Conservation (phyloP, 2,797 vertebrate genomes). For the Cyclopterus lumpus region DNA sequence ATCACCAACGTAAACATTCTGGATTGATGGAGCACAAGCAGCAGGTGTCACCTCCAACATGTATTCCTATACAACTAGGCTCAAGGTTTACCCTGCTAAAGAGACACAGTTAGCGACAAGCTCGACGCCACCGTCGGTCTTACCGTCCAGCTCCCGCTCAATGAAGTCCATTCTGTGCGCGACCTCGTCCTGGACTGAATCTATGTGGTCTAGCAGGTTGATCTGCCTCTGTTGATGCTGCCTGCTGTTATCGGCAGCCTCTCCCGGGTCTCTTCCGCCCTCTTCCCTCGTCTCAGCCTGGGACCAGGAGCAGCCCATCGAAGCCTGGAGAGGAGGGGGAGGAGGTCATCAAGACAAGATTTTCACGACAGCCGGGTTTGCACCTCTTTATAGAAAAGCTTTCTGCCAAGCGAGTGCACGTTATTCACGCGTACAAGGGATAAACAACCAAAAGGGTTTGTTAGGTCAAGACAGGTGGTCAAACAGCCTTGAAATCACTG, state of each 20-base stretch:
- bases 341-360: neutral
- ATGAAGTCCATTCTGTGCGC: conserved; percentile 97
- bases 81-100: neutral
- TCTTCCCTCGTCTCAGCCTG: conserved; percentile 68
- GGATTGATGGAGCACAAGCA: neutral
- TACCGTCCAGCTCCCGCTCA: conserved; percentile 95
- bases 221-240: conserved; percentile 92
- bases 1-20: neutral
- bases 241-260: conserved; percentile 57
- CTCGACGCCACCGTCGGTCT: conserved; percentile 7
- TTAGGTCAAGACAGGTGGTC: neutral
- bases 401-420: neutral
- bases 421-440: neutral
- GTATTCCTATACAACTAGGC: neutral
- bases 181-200: conserved; percentile 94
- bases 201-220: conserved; percentile 93
- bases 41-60: neutral
- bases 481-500: neutral
- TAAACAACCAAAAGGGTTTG: neutral
- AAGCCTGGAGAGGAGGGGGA: conserved; percentile 46
- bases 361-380: neutral
- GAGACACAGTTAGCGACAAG: neutral
- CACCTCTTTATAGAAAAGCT: neutral
- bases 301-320: conserved; percentile 46
- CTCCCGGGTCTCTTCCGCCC: conserved; percentile 32